Base-by-base conservation (phyloP, 2,113 vertebrate genomes). In the Scophthalmus maximus region DNA sequence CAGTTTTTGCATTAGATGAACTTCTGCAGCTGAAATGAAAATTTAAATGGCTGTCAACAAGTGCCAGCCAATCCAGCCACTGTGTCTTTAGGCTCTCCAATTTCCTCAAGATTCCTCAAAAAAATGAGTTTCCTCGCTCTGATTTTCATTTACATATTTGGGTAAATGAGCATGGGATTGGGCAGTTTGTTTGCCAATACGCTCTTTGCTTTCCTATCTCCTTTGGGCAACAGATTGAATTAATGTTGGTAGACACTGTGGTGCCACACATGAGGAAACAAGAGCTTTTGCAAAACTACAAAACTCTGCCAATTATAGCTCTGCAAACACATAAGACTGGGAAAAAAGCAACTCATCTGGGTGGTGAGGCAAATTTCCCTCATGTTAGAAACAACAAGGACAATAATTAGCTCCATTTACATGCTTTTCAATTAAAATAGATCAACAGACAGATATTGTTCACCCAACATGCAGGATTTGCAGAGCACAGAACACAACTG, bases 151-250 rank as follows among this genome's bases (percentile, higher is more conserved):
- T 92, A 91, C 89, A 91, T 92, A 91, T 93, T 93, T 89, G 83
- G 88, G 78, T 92, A 93, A 94, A 93, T 92, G 89, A 90, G 80
- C 73, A 62, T 58, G 66, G 86, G 88, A 90, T 92, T 92, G 87
- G 88, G 82, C 71, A 90, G 84, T 91, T 89, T 94, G 92, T 94
- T 93, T 94, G 91, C 91, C 85, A 83, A 90, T 91, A 92, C 93
- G 87, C 92, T 90, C 89, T 91, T 90, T 90, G 86, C 88, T 85
- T 92, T 92, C 88, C 87, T 76, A 89, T 93, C 90, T 94, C 91
- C 93, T 94, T 91, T 92, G 91, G 91, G 94, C 90, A 84, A 88
- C 88, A 88, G 92, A 94, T 89, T 91, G 85, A 93, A 93, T 94
- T 92, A 92, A 91, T 92, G 85, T 93, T 91, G 92, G 91, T 90